A percentile compares a stretch with the other conserved stretches of the same genome.
Conservation (phyloP, 1,140 invertebrate genomes). For the Bathynomus jamesi region DNA sequence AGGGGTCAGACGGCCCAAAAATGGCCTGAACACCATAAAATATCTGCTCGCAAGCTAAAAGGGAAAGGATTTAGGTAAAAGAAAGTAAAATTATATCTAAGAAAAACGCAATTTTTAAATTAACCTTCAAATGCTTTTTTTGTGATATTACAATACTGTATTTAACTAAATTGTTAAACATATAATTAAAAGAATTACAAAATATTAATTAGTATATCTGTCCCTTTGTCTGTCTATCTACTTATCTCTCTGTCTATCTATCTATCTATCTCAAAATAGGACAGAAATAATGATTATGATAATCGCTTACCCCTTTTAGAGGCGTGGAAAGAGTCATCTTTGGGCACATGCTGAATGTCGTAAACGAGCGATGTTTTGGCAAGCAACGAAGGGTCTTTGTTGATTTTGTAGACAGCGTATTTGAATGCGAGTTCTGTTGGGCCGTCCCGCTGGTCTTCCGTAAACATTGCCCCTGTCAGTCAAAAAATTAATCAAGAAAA, state of each 20-base stretch:
- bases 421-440: slow-evolving; percentile 81
- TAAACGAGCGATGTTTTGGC: slow-evolving; percentile 79
- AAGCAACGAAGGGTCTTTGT: slow-evolving; percentile 70
- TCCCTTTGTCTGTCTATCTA: too few relatives aligned
- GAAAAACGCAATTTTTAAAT: not conserved
- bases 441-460: slow-evolving; percentile 74
- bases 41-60: slow-evolving; percentile 73
- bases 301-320: slow-evolving; percentile 86
- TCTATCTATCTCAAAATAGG: too few relatives aligned
- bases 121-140: not conserved
- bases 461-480: slow-evolving; percentile 75
- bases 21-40: slow-evolving; percentile 76
- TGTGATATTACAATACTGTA: not conserved
- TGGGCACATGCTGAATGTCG: slow-evolving; percentile 80
- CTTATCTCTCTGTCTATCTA: too few relatives aligned
- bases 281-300: too few relatives aligned
- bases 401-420: slow-evolving; percentile 84
- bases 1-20: slow-evolving; percentile 76
- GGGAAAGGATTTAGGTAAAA: slow-evolving; percentile 15
- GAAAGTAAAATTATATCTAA: not conserved
- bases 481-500: too few relatives aligned
- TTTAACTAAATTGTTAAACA: not conserved
- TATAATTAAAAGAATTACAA: not conserved
- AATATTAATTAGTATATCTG: too few relatives aligned
- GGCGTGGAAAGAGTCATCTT: slow-evolving; percentile 76